A percentile compares a stretch with the other conserved stretches of the same genome.
Conservation (phyloP, 2,113 vertebrate species). For the Kryptolebias marmoratus region DNA sequence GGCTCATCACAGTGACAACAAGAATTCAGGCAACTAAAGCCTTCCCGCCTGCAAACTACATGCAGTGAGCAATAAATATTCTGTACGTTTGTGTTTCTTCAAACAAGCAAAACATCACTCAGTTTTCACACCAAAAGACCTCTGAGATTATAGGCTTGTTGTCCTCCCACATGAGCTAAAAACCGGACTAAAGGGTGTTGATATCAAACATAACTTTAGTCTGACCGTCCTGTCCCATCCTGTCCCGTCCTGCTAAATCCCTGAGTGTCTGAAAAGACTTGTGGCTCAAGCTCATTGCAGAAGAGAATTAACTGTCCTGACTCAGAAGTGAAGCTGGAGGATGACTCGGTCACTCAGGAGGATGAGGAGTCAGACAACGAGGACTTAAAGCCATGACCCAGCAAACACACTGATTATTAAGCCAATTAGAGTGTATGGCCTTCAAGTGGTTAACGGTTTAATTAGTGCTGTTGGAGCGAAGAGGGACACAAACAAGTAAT, state of each 20-base stretch:
- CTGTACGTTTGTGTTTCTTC: no score
- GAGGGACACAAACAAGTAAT: slow-evolving; percentile 43
- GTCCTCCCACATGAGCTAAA: slow-evolving; percentile 24
- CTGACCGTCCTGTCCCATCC: slow-evolving; percentile 5
- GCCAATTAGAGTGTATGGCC: slow-evolving; percentile 62
- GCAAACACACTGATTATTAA: slow-evolving; percentile 65
- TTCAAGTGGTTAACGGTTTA: slow-evolving; percentile 77
- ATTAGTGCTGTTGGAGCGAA: slow-evolving; percentile 73
- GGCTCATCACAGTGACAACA: slow-evolving; percentile 6
- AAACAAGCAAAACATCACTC: not conserved
- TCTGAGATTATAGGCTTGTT: not conserved
- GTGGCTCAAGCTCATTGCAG: slow-evolving; percentile 25
- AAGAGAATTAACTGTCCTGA: slow-evolving; percentile 57
- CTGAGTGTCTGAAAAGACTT: slow-evolving; percentile 31
- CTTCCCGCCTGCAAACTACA: not conserved
- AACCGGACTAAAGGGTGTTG: not conserved
- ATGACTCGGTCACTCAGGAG: slow-evolving; percentile 41
- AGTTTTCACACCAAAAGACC: no score
- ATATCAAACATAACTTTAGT: slow-evolving; percentile 7
- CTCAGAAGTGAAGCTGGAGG: slow-evolving; percentile 37
- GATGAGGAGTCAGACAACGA: slow-evolving; percentile 26
- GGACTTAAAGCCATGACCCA: slow-evolving; percentile 40
- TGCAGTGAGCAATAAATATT: not conserved
- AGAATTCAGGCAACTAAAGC: slow-evolving; percentile 12
- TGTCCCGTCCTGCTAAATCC: slow-evolving; percentile 22